phyloP scores from a whole-genome alignment of 23 tunicate species.

The Phallusia fumigata region DNA sequence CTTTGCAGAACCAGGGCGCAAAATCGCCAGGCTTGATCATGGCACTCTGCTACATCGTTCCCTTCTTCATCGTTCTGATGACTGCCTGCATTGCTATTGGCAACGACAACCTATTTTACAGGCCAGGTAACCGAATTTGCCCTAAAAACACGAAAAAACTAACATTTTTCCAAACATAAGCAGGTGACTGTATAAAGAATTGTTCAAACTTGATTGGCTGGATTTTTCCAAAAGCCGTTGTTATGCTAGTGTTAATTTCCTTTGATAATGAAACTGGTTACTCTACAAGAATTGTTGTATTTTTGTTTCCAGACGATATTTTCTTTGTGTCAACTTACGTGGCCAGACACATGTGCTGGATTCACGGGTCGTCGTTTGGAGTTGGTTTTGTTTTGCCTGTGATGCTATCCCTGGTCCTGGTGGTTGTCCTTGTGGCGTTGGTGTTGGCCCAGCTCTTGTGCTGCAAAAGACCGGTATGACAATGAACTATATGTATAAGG shows the following conservation, averaged over 20 bases:
- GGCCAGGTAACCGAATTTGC: background rate
- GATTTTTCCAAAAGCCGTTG: too few relatives aligned
- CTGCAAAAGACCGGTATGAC: background rate
- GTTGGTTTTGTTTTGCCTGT: background rate
- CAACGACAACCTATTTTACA: background rate
- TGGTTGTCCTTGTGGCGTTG: background rate
- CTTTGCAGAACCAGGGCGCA: background rate
- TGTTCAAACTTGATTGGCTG: too few relatives aligned
- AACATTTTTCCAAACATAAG: too few relatives aligned
- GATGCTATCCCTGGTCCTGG: background rate
- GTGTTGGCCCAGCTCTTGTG: background rate
- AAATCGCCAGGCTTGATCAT: background rate
- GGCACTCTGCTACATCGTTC: background rate
- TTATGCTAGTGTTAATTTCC: too few relatives aligned
- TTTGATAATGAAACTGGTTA: too few relatives aligned
- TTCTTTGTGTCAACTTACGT: slow-evolving; percentile 4
- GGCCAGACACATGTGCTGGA: background rate
- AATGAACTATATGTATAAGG: background rate
- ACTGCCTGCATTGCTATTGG: background rate
- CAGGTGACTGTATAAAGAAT: too few relatives aligned
- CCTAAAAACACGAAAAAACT: too few relatives aligned
- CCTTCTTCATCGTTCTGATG: background rate
- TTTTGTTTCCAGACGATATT: background rate
- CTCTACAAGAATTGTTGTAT: too few relatives aligned
- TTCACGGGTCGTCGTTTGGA: background rate